Evolutionary conservation across 2,113 vertebrate genomes (phyloP), one percentile per base, ranked within the genome.

Genomic region (Falco punctatus): DNA sequence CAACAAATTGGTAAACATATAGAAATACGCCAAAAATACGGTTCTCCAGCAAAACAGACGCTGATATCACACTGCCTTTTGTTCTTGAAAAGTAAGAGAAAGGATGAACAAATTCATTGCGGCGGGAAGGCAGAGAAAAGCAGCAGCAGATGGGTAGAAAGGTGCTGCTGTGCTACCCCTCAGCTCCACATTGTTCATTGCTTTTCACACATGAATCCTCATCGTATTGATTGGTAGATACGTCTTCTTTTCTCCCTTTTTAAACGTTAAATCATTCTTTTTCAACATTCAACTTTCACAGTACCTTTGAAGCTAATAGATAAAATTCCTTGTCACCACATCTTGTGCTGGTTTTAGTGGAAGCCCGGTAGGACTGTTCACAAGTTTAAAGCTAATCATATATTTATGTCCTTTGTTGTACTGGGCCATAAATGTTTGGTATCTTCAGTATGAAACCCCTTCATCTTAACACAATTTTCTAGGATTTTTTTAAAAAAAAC

Each of bases 401-500:
- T 46, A 73, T 82, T 94, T 91, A 52, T 77, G 66, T 77, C 51
- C 58, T 92, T 91, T 95, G 83, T 85, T 95, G 70, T 30, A 64
- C 33, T 62, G 58, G 74, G n/a, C 57, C 87, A 33, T 86, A 82
- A 91, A 70, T 48, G 15, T 65, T 94, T 80, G 38, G 66, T 73
- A 73, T 82, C 81, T 83, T 44, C 78, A 88, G 84, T 46, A 96
- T 82, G 84, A 92, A 97, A 91, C 33, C 15, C 42, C 59, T 92
- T 92, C 73, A 48, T 96, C 74, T 82, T 88, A 77, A 92, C 67
- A 90, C 38, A 48, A 27, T 95, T 92, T 96, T 61, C 81, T 38
- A 66, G 21, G 49, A 70, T 80, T 91, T 92, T 77, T 70, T 11
- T 5, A 35, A 22, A 23, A 65, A 86, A 94, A 93, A 70, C 74